phyloP scores from a whole-genome alignment of 2,888 invertebrate genomes.

The Leptinotarsa peninsularis region DNA sequence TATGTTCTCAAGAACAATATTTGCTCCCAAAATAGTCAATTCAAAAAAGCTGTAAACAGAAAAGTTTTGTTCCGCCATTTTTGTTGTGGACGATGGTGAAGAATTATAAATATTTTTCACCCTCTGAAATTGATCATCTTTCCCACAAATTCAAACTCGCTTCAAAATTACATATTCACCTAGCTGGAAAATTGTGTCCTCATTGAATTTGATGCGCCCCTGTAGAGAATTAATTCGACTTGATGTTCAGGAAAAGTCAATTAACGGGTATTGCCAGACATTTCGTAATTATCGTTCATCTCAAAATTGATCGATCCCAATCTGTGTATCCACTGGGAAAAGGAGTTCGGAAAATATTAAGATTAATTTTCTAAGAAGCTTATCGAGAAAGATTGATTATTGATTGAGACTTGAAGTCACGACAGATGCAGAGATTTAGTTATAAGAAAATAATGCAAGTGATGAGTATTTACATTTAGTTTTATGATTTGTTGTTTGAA shows the following conservation, averaged over 20 bases:
- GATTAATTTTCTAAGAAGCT: not conserved
- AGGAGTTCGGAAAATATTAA: not conserved
- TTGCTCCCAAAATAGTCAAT: too few species aligned
- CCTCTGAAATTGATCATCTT: not conserved
- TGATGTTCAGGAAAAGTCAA: not conserved
- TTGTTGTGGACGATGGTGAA: too few species aligned
- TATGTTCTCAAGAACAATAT: too few species aligned
- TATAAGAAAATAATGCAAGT: not conserved
- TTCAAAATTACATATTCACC: not conserved
- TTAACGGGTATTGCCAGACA: not conserved
- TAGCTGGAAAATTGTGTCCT: not conserved
- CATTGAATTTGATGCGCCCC: not conserved
- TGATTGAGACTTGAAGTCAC: not conserved
- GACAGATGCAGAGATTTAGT: too few species aligned
- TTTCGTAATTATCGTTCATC: constrained; percentile 6
- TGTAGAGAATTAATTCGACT: not conserved
- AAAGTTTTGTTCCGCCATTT: too few species aligned
- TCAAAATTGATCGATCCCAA: not conserved
- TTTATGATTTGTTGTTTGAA: too few species aligned
- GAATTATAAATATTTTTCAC: too few species aligned
- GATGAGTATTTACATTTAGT: not conserved
- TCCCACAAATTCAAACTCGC: not conserved
- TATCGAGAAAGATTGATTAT: not conserved
- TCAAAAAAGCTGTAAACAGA: too few species aligned
- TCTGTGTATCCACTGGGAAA: not conserved